These are phyloP conservation scores for Opisthocomus hoazin DNA, from an alignment of 2,113 vertebrate species.

Conservation along the genomic window DNA sequence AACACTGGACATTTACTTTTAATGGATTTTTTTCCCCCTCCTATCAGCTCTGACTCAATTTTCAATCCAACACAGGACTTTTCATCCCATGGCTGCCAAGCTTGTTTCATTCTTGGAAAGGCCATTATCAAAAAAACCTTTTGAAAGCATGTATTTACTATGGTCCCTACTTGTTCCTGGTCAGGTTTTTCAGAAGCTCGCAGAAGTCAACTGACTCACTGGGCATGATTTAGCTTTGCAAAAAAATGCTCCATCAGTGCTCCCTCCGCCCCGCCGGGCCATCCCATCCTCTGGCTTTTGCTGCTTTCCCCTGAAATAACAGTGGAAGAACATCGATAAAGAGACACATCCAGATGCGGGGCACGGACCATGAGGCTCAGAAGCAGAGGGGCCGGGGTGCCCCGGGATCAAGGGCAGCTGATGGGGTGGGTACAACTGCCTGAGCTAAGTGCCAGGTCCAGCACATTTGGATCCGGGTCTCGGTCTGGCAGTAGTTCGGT, in stretches of 20 bases:
- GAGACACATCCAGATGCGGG: neutral
- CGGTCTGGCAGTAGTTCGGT: neutral
- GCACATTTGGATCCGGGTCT: neutral
- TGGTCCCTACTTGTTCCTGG: neutral
- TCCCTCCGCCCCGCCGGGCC: rapidly evolving
- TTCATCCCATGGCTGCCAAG: neutral
- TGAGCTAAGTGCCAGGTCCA: neutral
- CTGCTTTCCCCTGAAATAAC: neutral
- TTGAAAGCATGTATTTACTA: neutral
- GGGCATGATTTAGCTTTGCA: neutral
- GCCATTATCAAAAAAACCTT: neutral
- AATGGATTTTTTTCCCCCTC: neutral
- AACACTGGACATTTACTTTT: neutral
- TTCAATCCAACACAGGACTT: neutral
- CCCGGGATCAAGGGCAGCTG: neutral
- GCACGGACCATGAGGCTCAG: neutral
- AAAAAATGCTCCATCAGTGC: neutral
- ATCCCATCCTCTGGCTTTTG: neutral
- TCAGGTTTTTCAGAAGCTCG: neutral
- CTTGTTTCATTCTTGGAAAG: neutral
- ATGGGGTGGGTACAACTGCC: neutral
- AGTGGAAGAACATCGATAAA: neutral
- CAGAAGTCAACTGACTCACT: neutral
- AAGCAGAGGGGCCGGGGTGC: neutral
- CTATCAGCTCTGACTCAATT: neutral